Evolutionary conservation across 2,113 vertebrate species (phyloP).

Genomic region (mouse (Mus musculus)): DNA sequence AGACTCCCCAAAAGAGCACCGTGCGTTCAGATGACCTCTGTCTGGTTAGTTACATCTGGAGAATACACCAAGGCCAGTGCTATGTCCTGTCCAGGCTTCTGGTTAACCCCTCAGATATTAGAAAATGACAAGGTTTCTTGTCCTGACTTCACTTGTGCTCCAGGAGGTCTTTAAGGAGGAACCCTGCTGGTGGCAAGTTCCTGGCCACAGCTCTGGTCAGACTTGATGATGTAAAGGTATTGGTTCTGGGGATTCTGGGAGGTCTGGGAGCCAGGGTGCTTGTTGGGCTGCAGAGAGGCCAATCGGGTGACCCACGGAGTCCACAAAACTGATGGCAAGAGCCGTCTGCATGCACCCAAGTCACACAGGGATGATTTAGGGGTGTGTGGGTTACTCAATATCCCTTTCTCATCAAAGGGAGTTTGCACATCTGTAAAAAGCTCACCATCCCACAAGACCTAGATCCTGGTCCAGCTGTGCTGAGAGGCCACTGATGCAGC

Average conservation of each 20-base stretch:
- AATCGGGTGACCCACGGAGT: not conserved
- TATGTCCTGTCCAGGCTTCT: not conserved
- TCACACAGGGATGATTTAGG: not conserved
- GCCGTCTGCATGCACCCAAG: not conserved
- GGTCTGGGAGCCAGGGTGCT: not conserved
- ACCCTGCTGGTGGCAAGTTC: not conserved
- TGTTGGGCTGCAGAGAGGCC: not conserved
- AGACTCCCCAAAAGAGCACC: not conserved
- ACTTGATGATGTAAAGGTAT: not conserved
- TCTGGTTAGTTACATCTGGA: not conserved
- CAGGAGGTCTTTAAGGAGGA: not conserved
- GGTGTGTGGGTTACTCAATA: not conserved
- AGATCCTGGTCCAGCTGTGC: not conserved
- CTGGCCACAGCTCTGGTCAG: not conserved
- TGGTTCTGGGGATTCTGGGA: not conserved
- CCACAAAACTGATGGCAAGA: too few relatives aligned
- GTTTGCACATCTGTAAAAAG: constrained; percentile 47
- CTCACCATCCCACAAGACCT: not conserved
- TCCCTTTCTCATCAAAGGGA: constrained; percentile 55
- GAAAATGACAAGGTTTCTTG: not conserved
- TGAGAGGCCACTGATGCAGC: not conserved
- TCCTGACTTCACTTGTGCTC: not conserved
- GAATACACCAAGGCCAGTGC: not conserved
- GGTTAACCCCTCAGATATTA: rapidly evolving
- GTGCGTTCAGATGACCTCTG: not conserved